Evolutionary conservation across 2,113 vertebrate genomes (phyloP).

Genomic region (Ovis canadensis): DNA sequence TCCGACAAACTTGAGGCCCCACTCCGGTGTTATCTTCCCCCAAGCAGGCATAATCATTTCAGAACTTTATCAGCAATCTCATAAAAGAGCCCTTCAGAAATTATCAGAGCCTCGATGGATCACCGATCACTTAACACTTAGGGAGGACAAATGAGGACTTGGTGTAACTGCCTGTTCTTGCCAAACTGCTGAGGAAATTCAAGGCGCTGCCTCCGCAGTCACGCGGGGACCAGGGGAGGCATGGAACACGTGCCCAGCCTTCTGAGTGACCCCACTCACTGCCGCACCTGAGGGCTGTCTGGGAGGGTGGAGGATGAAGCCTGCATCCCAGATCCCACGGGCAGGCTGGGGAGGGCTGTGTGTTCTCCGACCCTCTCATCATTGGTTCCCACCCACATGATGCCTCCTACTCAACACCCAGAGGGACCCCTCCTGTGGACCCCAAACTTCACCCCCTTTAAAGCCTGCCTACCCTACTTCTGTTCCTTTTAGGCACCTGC

Average conservation of each 20-base stretch:
- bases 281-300: accelerated
- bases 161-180: not conserved
- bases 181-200: accelerated
- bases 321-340: not conserved
- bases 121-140: not conserved
- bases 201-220: accelerated
- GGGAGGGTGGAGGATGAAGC: not conserved
- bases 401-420: not conserved
- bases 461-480: not conserved
- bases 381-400: not conserved
- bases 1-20: not conserved
- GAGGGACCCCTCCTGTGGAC: not conserved
- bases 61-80: conserved; percentile 7
- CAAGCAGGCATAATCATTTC: not conserved
- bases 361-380: not conserved
- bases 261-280: not conserved
- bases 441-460: not conserved
- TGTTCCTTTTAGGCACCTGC: not conserved
- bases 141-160: not conserved
- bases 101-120: not conserved
- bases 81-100: conserved; percentile 21
- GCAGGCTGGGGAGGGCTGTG: not conserved
- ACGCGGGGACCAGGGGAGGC: not conserved
- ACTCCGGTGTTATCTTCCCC: not conserved
- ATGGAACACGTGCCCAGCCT: not conserved